Evolutionary conservation across 2,888 invertebrate genomes (phyloP).

Genomic region (Gerris lacustris): DNA sequence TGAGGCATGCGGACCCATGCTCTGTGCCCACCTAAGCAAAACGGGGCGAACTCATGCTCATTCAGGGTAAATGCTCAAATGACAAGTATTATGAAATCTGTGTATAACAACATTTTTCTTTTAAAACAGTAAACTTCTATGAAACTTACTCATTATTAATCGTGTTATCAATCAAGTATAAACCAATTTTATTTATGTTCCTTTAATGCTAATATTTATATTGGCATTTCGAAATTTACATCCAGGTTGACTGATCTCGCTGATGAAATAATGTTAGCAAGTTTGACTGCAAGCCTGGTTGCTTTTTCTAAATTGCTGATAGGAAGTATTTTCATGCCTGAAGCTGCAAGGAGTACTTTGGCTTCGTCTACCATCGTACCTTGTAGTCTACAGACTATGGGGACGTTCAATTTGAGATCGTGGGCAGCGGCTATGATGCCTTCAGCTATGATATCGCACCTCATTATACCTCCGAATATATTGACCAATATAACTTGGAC

Average conservation of each 20-base stretch:
- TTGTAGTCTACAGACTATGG: conserved; percentile 86
- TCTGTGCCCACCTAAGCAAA: too few species aligned
- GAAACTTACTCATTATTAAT: too few species aligned
- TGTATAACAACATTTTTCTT: too few species aligned
- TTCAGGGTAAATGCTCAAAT: too few species aligned
- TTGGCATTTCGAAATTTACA: not conserved
- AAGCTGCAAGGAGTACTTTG: conserved; percentile 60
- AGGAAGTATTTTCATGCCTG: conserved; percentile 60
- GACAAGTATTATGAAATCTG: too few species aligned
- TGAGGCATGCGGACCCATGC: too few species aligned
- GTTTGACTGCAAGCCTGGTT: conserved; percentile 37
- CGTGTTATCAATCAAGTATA: too few species aligned
- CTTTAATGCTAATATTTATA: not conserved
- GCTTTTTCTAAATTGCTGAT: conserved; percentile 71
- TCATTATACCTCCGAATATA: conserved; percentile 95
- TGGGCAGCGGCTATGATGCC: conserved; percentile 88
- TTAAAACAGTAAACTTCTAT: too few species aligned
- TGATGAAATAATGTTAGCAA: not conserved
- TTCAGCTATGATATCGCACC: conserved; percentile 92
- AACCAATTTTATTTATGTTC: not conserved
- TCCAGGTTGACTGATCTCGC: not conserved
- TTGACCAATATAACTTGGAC: conserved; percentile 87
- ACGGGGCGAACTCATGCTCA: too few species aligned
- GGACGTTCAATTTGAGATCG: conserved; percentile 69
- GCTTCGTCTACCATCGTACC: conserved; percentile 73